Evolutionary conservation across 2,888 invertebrate species (phyloP).

Genomic region (Acrobasis consociella): DNA sequence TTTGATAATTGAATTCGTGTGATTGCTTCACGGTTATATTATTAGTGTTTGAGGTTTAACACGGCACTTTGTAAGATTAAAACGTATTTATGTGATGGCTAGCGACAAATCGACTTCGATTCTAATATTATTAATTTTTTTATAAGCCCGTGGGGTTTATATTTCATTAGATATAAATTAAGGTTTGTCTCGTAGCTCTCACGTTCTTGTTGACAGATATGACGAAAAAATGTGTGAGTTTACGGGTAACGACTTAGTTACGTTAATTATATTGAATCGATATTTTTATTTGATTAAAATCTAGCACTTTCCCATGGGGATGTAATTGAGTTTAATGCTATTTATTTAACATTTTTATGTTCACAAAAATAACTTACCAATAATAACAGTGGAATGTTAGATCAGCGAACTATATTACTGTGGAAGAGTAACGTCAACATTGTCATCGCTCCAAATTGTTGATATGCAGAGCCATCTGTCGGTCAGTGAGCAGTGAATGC

Average conservation of each 20-base stretch:
- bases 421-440: no score
- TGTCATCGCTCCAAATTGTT: no score
- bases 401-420: no score
- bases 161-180: slow-evolving; percentile 7
- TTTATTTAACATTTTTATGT: neutral
- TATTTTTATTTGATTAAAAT: slow-evolving; percentile 9
- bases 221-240: slow-evolving; percentile 17
- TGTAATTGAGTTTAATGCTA: neutral
- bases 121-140: slow-evolving; percentile 1
- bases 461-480: no score
- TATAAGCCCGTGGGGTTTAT: neutral
- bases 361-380: neutral
- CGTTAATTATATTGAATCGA: slow-evolving; percentile 9
- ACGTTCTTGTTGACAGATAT: slow-evolving; percentile 4
- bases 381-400: no score
- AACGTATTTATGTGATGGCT: slow-evolving; percentile 18
- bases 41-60: slow-evolving; percentile 16
- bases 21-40: slow-evolving; percentile 44
- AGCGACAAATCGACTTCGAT: slow-evolving; percentile 11
- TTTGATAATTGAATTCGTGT: slow-evolving; percentile 63
- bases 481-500: no score
- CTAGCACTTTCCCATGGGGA: neutral
- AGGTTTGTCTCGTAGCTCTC: slow-evolving; percentile 1
- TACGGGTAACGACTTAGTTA: slow-evolving; percentile 1
- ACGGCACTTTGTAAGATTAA: slow-evolving; percentile 9